phyloP scores from a whole-genome alignment of 2,797 vertebrate species.

The Champsocephalus gunnari region DNA sequence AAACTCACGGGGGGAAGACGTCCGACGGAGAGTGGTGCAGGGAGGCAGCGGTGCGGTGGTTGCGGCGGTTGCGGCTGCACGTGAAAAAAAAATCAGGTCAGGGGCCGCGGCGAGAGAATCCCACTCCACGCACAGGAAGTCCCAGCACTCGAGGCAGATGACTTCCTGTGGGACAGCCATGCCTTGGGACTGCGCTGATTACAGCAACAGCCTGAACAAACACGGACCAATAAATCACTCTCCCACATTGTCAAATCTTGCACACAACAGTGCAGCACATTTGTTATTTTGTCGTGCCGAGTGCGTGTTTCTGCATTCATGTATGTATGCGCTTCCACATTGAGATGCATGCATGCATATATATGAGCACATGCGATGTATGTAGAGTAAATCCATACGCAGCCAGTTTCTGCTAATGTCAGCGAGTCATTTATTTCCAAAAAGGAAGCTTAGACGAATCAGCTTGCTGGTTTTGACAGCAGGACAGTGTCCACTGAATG shows the following conservation, averaged over 20 bases:
- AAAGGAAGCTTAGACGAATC: conserved; percentile 29
- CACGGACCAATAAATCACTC: conserved; percentile 81
- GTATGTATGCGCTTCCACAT: conserved; percentile 39
- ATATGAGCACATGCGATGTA: conserved; percentile 39
- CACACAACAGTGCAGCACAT: conserved; percentile 77
- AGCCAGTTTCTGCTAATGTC: conserved; percentile 27
- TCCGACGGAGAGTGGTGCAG: conserved; percentile 17
- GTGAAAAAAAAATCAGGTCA: conserved; percentile 60
- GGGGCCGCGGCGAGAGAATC: conserved; percentile 42
- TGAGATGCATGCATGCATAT: conserved; percentile 53
- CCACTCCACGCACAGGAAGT: conserved; percentile 74
- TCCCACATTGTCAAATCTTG: conserved; percentile 74
- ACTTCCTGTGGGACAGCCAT: conserved; percentile 79
- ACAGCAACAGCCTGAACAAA: conserved; percentile 77
- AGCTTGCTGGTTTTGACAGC: conserved; percentile 37
- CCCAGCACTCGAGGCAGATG: conserved; percentile 47
- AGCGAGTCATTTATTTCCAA: conserved; percentile 26
- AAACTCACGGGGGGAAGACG: conserved; percentile 50
- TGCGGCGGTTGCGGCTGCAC: conserved; percentile 1
- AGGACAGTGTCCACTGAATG: conserved; percentile 53
- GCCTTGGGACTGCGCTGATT: conserved; percentile 79
- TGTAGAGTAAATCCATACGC: conserved; percentile 30
- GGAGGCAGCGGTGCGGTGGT: conserved; percentile 3
- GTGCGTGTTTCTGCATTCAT: conserved; percentile 54
- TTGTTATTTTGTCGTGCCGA: conserved; percentile 74